Conservation (phyloP, 2,113 vertebrate species). For the Acrocephalus arundinaceus region DNA sequence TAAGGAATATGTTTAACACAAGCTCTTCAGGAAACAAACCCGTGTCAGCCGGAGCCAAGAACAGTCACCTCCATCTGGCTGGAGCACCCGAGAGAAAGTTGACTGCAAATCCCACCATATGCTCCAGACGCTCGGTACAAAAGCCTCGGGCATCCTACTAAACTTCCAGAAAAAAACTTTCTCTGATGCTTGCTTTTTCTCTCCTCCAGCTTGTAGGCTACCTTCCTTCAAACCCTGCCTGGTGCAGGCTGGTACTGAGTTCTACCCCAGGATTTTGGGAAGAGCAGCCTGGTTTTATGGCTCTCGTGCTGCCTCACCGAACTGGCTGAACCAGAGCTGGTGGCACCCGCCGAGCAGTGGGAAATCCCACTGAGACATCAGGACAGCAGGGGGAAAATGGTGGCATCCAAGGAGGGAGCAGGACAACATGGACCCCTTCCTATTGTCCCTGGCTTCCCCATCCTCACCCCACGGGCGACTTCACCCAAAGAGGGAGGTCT, state of each 20-base stretch:
- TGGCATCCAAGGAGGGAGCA: not conserved
- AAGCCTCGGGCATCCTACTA: constrained; percentile 67
- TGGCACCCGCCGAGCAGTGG: fast-evolving
- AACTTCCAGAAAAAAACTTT: constrained; percentile 64
- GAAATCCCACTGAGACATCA: not conserved
- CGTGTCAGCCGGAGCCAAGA: constrained; percentile 62
- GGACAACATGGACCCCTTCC: not conserved
- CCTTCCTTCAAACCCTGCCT: not conserved
- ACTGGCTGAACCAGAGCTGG: not conserved
- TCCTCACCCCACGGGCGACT: fast-evolving
- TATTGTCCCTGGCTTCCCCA: not conserved
- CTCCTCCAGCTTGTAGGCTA: not conserved
- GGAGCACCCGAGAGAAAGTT: constrained; percentile 67
- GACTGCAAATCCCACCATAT: constrained; percentile 69
- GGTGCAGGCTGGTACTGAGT: not conserved
- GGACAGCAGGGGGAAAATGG: constrained; percentile 22
- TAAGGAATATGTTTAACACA: constrained; percentile 69
- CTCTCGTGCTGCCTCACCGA: fast-evolving
- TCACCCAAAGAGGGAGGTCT: not conserved
- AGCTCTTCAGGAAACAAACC: constrained; percentile 68
- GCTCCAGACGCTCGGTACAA: constrained; percentile 62
- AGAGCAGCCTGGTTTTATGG: not conserved
- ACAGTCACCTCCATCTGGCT: constrained; percentile 69
- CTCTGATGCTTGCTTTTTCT: constrained; percentile 4
- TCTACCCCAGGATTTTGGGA: not conserved